Base-by-base conservation (phyloP, 1,140 invertebrate species). In the Pygmarrhopalites habei region DNA sequence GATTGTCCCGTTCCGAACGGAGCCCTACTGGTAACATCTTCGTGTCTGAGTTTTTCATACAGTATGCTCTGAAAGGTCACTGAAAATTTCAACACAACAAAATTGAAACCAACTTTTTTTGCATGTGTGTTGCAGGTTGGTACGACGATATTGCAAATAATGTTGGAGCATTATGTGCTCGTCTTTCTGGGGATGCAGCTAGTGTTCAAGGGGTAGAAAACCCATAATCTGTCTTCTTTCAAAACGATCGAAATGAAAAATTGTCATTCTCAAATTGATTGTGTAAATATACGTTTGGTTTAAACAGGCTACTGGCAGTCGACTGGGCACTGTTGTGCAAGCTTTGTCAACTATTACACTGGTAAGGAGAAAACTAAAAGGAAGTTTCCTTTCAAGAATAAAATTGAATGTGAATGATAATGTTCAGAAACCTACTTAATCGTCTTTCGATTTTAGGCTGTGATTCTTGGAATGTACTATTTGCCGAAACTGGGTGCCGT, bases 401-500 rank as follows among this genome's bases (percentile, higher is more conserved):
- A n/a, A n/a, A n/a, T n/a, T n/a, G n/a, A n/a, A n/a, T n/a, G n/a
- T n/a, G n/a, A n/a, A n/a, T n/a, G n/a, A n/a, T n/a, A n/a, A n/a
- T n/a, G n/a, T n/a, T n/a, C n/a, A n/a, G 46, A 49, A 49, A 7
- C 23, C 23, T 12, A 7, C 14, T 10, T 23, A 7, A 49, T 15
- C 46, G 23, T 12, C 39, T 41, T 41, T 49, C 12, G 23, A 49
- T 49, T 81, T 0, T 76, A 87, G 2, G 85, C 86, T 1, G 79
- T 90, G 56, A 74, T 83, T 1, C 75, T 94, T 30, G 83, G 88
- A 1, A 80, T 93, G 74, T 84, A 82, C 60, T 92, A 84, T 73
- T 83, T 88, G 58, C 90, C 88, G 86, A 86, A 89, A 72, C 78
- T 94, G 71, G 88, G 89, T 1, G 72, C 92, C 1, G 82, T 93